These are phyloP conservation scores for Athalia cordata DNA, from an alignment of 2,888 invertebrate genomes.

Conservation along the genomic window DNA sequence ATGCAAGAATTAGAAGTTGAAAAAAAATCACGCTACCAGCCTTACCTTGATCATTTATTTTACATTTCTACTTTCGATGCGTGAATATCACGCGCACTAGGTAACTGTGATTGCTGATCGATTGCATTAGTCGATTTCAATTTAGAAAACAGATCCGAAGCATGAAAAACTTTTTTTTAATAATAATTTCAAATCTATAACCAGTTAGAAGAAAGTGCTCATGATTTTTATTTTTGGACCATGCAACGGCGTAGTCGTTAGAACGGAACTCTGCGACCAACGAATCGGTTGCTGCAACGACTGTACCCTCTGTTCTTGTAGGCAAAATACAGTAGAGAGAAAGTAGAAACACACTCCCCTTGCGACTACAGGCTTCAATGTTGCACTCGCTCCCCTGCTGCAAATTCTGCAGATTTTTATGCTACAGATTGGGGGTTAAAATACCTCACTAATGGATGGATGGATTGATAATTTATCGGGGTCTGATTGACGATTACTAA, in stretches of 20 bases:
- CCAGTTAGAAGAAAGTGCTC: background rate
- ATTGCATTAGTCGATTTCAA: no score
- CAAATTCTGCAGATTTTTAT: constrained; percentile 30
- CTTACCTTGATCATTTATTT: no score
- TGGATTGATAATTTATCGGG: background rate
- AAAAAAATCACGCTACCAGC: no score
- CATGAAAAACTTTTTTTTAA: no score
- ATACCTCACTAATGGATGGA: background rate
- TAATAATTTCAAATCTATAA: background rate
- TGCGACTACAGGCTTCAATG: constrained; percentile 12
- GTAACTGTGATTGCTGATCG: no score
- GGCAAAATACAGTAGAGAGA: constrained; percentile 19
- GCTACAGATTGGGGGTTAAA: background rate
- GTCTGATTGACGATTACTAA: no score
- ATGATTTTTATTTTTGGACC: constrained; percentile 19
- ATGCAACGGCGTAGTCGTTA: constrained; percentile 29
- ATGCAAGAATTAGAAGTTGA: no score
- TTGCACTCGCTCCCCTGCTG: constrained; percentile 15
- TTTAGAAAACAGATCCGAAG: no score
- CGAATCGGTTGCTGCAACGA: background rate
- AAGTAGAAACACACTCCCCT: constrained; percentile 20
- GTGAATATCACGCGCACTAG: no score
- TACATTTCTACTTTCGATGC: no score
- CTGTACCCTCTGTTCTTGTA: constrained; percentile 23
- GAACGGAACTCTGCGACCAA: constrained; percentile 9